Base-by-base conservation (phyloP, 1,140 invertebrate genomes). In the Mactra quadrangularis region DNA sequence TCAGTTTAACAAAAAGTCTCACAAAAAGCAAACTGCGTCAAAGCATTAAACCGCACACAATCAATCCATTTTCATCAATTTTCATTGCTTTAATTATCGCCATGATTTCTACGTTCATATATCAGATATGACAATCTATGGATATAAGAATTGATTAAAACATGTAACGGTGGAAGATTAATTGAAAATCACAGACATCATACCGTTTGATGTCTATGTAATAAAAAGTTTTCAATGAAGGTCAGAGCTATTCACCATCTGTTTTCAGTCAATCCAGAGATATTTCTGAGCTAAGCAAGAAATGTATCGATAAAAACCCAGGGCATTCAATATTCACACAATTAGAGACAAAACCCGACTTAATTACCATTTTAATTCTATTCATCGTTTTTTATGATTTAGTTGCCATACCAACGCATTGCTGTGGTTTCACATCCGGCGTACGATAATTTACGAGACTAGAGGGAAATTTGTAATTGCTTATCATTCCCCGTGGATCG, bases 351-450 rank as follows among this genome's bases (percentile, higher is more conserved):
- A n/a, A 41, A 41, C 15, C 31, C 38, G 22, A 19, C 62, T 66
- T 66, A 66, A 66, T 66, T 66, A 66, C 62, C 62, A 11, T 62
- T 62, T 62, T 31, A 62, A 35, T 62, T 62, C 22, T n/a, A 66
- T 45, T 66, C 62, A 66, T 66, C 45, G 11, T 13, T 7, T 66
- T 66, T 66, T 66, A 66, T 45, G 38, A 45, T 45, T 45, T 66
- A 66, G 62, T 66, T 38, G n/a, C 62, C 31, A 45, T 25, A 45
- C 62, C 38, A 66, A 47, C 62, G 62, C 41, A 45, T 25, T 47
- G 35, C 1, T 41, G 62, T 66, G 41, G 62, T 66, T 35, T 66
- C 62, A n/a, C 38, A 22, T 47, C 62, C 38, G 62, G 38, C 22
- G 22, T 9, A 9, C 38, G 38, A 47, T 22, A 66, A 38, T 66